Percentiles rank a stretch among this genome's conserved stretches.
Conservation (phyloP, 2,888 invertebrate genomes). For the Octodonta nipae region DNA sequence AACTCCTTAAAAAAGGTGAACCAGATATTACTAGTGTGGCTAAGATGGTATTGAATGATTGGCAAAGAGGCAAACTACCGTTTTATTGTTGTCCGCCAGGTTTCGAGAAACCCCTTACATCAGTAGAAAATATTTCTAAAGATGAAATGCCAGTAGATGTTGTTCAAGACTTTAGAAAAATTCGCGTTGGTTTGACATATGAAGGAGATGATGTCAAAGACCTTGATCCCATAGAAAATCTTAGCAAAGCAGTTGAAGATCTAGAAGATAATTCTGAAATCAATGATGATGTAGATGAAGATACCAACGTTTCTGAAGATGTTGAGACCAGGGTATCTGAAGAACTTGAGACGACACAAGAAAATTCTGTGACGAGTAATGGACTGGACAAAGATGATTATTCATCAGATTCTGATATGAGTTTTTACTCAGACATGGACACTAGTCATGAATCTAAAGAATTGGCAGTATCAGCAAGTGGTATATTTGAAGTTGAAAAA, state of each 20-base stretch:
- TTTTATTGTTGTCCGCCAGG: constrained; percentile 84
- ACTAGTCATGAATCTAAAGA: constrained; percentile 41
- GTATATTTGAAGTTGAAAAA: constrained; percentile 37
- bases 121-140: constrained; percentile 19
- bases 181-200: constrained; percentile 47
- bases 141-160: constrained; percentile 40
- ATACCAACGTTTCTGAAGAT: constrained; percentile 9
- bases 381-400: constrained; percentile 29
- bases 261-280: constrained; percentile 37
- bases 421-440: constrained; percentile 56
- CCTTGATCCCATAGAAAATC: constrained; percentile 36
- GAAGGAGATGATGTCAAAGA: constrained; percentile 44
- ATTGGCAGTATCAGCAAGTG: constrained; percentile 30
- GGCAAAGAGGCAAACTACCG: constrained; percentile 94
- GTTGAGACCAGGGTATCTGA: constrained; percentile 10
- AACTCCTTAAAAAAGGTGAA: constrained; percentile 91
- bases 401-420: constrained; percentile 47
- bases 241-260: constrained; percentile 24
- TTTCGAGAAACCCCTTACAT: constrained; percentile 53
- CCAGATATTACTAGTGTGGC: constrained; percentile 81
- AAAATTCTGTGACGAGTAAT: constrained; percentile 4
- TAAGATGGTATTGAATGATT: constrained; percentile 93
- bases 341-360: constrained; percentile 1
- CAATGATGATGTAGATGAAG: constrained; percentile 29
- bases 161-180: constrained; percentile 72